Conservation (phyloP, 2,888 invertebrate genomes). For the Stenichneumon culpator region DNA sequence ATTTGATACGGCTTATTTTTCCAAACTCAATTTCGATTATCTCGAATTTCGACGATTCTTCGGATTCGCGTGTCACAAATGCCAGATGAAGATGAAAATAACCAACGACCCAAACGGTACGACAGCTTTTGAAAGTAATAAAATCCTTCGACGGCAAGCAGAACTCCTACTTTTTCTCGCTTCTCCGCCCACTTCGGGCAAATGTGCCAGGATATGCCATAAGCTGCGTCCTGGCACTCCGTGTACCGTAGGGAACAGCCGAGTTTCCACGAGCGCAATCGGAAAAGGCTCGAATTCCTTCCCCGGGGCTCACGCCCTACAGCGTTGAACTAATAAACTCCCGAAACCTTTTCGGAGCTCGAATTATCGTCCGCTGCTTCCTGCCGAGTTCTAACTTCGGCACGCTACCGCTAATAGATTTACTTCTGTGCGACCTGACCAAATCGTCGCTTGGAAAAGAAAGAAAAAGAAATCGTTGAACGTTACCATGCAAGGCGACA, state of each 20-base stretch:
- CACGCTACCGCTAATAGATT: constrained; percentile 18
- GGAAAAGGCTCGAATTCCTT: constrained; percentile 22
- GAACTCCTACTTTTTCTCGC: constrained; percentile 28
- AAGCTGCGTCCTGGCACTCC: constrained; percentile 13
- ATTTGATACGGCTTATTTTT: neutral
- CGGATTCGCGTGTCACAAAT: neutral
- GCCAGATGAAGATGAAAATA: neutral
- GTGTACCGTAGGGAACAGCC: neutral
- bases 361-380: constrained; percentile 9
- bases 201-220: constrained; percentile 12
- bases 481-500: neutral
- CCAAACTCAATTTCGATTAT: neutral
- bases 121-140: constrained; percentile 41
- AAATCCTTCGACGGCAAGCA: constrained; percentile 36
- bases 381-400: constrained; percentile 2
- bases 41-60: neutral
- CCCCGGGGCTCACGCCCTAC: constrained; percentile 9
- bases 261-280: neutral
- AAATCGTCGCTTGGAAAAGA: neutral
- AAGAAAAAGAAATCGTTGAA: neutral
- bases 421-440: neutral
- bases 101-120: constrained; percentile 14
- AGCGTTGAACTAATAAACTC: constrained; percentile 40
- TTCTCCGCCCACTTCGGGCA: constrained; percentile 27
- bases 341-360: constrained; percentile 9